phyloP scores from a whole-genome alignment of 2,797 vertebrate species.

The Cossypha caffra region DNA sequence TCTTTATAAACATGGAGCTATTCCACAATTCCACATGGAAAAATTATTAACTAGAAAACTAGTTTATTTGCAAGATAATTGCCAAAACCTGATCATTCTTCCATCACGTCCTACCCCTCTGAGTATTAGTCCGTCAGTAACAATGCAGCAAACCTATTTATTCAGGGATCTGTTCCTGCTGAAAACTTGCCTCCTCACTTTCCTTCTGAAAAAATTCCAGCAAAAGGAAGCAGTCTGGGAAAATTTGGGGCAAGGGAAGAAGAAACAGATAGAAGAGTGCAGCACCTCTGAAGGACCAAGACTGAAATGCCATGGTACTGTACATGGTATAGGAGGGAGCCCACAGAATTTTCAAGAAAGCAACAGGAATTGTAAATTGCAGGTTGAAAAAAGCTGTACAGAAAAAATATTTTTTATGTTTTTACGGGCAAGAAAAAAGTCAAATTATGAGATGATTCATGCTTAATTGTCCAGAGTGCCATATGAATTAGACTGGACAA shows the following conservation, averaged over 20 bases:
- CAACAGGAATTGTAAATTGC: background rate
- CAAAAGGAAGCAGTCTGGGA: background rate
- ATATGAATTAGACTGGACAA: background rate
- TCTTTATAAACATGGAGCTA: background rate
- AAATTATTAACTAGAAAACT: background rate
- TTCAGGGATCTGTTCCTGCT: background rate
- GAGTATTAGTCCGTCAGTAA: background rate
- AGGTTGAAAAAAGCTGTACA: background rate
- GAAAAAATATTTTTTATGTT: background rate
- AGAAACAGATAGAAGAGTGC: background rate
- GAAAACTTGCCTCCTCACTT: background rate
- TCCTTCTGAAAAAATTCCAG: background rate
- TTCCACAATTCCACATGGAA: background rate
- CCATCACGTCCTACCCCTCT: background rate
- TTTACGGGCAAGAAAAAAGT: background rate
- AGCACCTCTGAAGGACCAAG: background rate
- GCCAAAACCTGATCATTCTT: background rate
- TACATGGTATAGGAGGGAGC: fast-evolving
- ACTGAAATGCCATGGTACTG: background rate
- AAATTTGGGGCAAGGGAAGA: background rate
- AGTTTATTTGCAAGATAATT: background rate
- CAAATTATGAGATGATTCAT: background rate
- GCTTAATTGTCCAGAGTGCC: background rate
- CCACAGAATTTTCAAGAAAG: background rate
- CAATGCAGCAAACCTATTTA: background rate